Conservation (phyloP, 2,113 vertebrate genomes). For the Clinocottus analis region DNA sequence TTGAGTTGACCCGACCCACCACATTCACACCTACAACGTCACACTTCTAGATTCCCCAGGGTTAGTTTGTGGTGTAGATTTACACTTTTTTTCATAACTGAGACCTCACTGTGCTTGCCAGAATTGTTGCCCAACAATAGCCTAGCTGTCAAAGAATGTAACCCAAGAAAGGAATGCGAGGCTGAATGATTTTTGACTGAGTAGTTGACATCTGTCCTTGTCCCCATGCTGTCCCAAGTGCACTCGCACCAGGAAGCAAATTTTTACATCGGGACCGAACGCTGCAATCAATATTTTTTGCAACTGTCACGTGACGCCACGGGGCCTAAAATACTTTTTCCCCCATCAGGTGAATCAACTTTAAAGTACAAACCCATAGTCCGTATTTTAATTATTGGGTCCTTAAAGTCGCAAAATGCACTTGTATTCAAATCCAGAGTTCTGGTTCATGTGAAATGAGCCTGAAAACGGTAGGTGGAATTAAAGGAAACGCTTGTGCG, state of each 20-base stretch:
- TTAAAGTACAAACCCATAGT: too few species aligned
- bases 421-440: background rate
- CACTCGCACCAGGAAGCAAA: background rate
- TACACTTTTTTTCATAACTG: constrained; percentile 33
- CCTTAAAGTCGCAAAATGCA: background rate
- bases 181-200: constrained; percentile 38
- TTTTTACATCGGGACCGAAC: background rate
- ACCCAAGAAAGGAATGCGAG: constrained; percentile 36
- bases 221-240: constrained; percentile 7
- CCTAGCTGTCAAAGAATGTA: constrained; percentile 46
- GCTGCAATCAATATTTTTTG: background rate
- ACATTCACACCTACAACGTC: constrained; percentile 29
- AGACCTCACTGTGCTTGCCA: background rate
- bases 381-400: background rate
- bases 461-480: background rate
- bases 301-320: background rate
- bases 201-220: constrained; percentile 31
- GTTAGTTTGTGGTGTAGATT: constrained; percentile 46
- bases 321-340: background rate
- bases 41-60: constrained; percentile 22
- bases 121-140: constrained; percentile 30
- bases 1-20: constrained; percentile 32
- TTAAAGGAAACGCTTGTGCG: background rate
- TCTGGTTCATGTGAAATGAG: too few species aligned
- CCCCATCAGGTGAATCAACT: background rate